Evolutionary conservation across 64 coral and sea anemone genomes (phyloP).

Genomic region (Montipora foliosa): DNA sequence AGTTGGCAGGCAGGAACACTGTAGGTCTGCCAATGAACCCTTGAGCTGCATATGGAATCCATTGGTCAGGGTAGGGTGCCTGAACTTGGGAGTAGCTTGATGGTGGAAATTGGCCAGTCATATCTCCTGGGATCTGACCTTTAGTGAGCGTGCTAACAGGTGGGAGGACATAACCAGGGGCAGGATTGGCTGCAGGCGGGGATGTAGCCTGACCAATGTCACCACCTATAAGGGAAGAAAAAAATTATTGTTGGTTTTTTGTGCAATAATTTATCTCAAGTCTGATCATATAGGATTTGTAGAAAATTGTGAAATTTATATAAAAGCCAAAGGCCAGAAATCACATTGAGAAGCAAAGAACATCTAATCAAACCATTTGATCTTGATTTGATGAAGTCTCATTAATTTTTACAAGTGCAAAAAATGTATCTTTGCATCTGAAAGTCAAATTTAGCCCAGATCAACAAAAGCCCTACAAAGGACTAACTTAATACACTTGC

Average conservation of each 20-base stretch:
- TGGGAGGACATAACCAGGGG: conserved; percentile 84
- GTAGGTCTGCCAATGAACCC: conserved; percentile 92
- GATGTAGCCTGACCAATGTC: conserved; percentile 80
- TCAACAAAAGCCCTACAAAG: too few relatives aligned
- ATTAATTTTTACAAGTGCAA: too few relatives aligned
- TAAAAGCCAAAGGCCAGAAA: too few relatives aligned
- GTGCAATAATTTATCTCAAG: too few relatives aligned
- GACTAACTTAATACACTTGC: too few relatives aligned
- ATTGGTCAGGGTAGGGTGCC: conserved; percentile 79
- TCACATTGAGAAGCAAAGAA: too few relatives aligned
- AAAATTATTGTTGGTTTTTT: not conserved
- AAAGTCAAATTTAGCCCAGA: too few relatives aligned
- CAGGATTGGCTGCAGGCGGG: conserved; percentile 91
- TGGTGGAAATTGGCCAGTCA: conserved; percentile 80
- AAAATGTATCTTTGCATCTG: too few relatives aligned
- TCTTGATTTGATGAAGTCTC: too few relatives aligned
- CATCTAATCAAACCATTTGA: too few relatives aligned
- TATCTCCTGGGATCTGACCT: conserved; percentile 75
- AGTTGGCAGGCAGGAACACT: conserved; percentile 89
- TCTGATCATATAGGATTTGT: too few relatives aligned
- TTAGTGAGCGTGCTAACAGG: conserved; percentile 87
- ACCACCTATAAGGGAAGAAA: conserved; percentile 20
- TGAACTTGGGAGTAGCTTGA: conserved; percentile 84
- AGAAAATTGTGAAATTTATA: too few relatives aligned
- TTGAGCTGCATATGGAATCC: conserved; percentile 87